Base-by-base conservation (phyloP, 2,888 invertebrate species). In the Drosophila imparisetae region DNA sequence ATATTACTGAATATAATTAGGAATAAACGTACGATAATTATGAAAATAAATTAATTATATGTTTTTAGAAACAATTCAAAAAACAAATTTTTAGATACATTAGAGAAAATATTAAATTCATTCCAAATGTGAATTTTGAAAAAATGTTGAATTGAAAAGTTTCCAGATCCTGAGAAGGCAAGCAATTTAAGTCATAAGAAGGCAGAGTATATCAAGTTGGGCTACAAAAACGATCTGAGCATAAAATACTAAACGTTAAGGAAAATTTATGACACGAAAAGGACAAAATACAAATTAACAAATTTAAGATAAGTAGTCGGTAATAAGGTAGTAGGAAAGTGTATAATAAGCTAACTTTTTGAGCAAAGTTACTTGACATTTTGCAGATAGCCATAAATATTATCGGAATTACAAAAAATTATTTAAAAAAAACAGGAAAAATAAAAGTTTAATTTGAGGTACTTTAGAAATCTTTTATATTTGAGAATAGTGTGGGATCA, bases 211-310 rank as follows among this genome's bases (percentile, higher is more conserved):
- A 4, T 21, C 18, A 0, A 61, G 18, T 62, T 32, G 30, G 40
- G 29, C 18, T 60, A 29, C 11, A 10, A 29, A 42, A n/a, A 21
- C 18, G 0, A 21, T 57, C 30, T 15, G 15, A n/a, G 38, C 30
- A 52, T 13, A n/a, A 10, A 0, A 0, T 21, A 48, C 27, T 1
- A 49, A 36, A 18, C 4, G 15, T 29, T 45, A 29, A 42, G 18
- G 18, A 7, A 45, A 32, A 48, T 34, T 27, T 34, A 49, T 59
- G 15, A 36, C 27, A 59, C 32, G n/a, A 50, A 36, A 60, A 29
- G 60, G 29, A 21, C 53, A 29, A 60, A 36, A 36, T 34, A 13
- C 8, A 27, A 52, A 50, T 60, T 36, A 63, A 15, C 13, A 27
- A 48, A 18, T 34, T 27, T 34, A 4, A 27, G 40, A 63, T 34